phyloP scores from a whole-genome alignment of 2,797 vertebrate genomes.

The Crypturellus tataupa region DNA sequence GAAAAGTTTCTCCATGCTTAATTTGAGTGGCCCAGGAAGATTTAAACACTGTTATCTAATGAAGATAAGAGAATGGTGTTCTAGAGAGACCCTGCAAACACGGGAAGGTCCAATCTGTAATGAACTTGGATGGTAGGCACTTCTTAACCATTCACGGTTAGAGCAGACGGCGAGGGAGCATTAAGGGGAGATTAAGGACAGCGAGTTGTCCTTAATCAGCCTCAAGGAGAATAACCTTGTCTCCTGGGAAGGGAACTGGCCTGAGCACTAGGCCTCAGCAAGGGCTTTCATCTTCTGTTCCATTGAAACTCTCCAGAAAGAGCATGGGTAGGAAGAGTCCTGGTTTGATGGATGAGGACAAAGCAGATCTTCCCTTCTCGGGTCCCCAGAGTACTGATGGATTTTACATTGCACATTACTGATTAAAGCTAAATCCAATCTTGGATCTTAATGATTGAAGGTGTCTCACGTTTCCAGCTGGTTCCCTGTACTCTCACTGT shows the following conservation, averaged over 20 bases:
- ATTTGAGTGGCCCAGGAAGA: not conserved
- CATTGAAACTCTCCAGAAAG: not conserved
- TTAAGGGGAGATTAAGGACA: too few species aligned
- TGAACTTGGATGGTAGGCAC: not conserved
- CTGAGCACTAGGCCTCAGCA: not conserved
- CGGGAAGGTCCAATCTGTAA: not conserved
- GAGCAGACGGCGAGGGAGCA: rapidly evolving
- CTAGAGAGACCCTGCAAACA: not conserved
- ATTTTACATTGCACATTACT: not conserved
- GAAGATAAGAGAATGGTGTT: not conserved
- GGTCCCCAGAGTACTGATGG: not conserved
- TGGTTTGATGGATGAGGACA: not conserved
- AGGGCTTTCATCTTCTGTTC: not conserved
- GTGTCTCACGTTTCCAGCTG: not conserved
- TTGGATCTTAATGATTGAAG: not conserved
- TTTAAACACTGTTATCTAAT: not conserved
- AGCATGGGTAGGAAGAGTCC: not conserved
- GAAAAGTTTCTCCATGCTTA: not conserved
- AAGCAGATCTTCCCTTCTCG: not conserved
- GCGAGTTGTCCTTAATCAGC: not conserved
- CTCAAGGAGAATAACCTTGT: not conserved
- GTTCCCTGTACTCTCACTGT: not conserved
- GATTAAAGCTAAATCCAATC: not conserved
- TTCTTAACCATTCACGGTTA: not conserved
- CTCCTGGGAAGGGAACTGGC: not conserved